Percentiles rank a stretch among this genome's conserved stretches.
These are phyloP conservation scores for Coilia nasus DNA, from an alignment of 2,797 vertebrate species.

Conservation along the genomic window DNA sequence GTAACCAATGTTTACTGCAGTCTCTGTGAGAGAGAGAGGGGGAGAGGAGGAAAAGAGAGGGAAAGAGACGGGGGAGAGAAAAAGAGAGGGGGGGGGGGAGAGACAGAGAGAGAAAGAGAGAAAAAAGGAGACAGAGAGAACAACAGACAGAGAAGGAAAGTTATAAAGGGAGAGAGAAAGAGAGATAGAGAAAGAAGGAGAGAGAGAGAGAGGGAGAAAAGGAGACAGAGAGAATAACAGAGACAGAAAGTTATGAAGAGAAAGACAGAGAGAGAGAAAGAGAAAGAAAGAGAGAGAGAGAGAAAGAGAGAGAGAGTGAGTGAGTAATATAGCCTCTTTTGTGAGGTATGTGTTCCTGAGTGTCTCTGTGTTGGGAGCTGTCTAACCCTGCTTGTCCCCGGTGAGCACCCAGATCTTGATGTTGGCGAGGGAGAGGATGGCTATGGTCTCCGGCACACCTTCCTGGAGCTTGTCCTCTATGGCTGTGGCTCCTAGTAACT, in stretches of 20 bases:
- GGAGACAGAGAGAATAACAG: background rate
- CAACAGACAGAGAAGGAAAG: background rate
- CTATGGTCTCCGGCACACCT: constrained; percentile 91
- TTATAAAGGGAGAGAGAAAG: background rate
- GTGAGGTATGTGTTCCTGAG: background rate
- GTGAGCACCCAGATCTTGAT: constrained; percentile 98
- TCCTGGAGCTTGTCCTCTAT: constrained; percentile 96
- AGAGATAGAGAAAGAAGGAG: background rate
- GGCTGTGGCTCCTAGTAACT: constrained; percentile 93
- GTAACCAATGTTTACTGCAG: constrained; percentile 92
- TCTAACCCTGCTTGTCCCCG: constrained; percentile 92
- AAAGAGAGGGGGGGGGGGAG: background rate
- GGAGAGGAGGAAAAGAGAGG: background rate
- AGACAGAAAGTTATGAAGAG: background rate
- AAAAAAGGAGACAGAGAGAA: background rate
- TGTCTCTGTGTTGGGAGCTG: background rate
- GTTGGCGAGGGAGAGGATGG: constrained; percentile 89
- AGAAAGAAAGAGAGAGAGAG: background rate
- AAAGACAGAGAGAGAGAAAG: background rate
- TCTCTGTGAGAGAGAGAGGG: constrained; percentile 74
- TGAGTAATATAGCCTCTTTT: background rate
- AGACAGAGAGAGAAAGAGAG: background rate
- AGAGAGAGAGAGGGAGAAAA: background rate
- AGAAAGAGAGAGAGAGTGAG: background rate
- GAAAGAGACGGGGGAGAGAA: background rate